Evolutionary conservation across 2,888 invertebrate genomes (phyloP), one percentile per base, ranked within the genome.

Genomic region (Chrysodeixis includens): DNA sequence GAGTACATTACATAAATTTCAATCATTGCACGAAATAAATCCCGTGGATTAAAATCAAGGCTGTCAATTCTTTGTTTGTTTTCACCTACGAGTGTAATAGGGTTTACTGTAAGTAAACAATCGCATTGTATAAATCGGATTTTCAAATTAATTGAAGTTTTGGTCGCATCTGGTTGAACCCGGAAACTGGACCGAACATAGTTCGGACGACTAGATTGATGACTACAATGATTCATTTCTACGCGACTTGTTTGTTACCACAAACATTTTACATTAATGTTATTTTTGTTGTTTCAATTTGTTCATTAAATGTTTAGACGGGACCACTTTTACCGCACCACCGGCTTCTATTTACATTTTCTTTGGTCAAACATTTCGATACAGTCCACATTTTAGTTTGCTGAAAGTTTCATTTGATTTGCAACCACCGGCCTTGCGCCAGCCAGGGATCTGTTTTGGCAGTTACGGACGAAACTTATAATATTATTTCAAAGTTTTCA

Each of bases 401-500:
- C 54, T 46, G 62, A 60, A 75, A 75, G 69, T 76, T 75, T 54
- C 69, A 63, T 76, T 72, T 75, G 73, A 75, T 76, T 76, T 76
- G 77, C 57, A 58, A 76, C 65, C 76, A 55, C 56, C 61, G 32
- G 56, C 8, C 53, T 18, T 52, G 64, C 69, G 73, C 73, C 73
- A 72, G 56, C 62, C 53, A 52, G 73, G 69, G 73, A 76, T 72
- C 76, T 65, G 71, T 68, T 71, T 76, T 76, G 69, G 76, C 73
- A 76, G 59, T 72, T 76, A 72, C 73, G 58, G 62, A 63, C 65
- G 57, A 66, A 75, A 76, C 68, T 76, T 72, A 64, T 71, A 67
- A 63, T 76, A 76, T 75, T 76, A 76, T 75, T 73, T 75, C 76
- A 70, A 75, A 75, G 56, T 73, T 66, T 66, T 70, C 66, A 66